Evolutionary conservation across 2,797 vertebrate species (phyloP).

Genomic region (Leptodactylus fallax): DNA sequence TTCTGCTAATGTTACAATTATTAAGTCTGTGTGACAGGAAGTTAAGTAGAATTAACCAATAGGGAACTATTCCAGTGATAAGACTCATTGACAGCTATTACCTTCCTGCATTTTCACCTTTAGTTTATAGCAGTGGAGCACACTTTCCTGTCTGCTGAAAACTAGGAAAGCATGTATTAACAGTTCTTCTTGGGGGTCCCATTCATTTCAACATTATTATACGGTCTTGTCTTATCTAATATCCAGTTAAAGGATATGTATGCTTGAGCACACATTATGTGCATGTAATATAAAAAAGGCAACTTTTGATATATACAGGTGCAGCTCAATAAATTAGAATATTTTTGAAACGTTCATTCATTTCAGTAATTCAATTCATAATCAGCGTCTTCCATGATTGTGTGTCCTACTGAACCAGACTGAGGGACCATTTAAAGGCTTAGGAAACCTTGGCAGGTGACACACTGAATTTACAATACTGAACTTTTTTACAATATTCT

Average conservation of each 20-base stretch:
- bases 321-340: too few relatives aligned
- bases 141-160: neutral
- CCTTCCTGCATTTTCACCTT: neutral
- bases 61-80: neutral
- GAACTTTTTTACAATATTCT: too few relatives aligned
- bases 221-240: neutral
- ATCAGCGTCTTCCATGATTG: too few relatives aligned
- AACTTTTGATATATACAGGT: neutral
- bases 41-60: neutral
- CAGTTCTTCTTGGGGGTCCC: neutral
- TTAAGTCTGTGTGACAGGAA: neutral
- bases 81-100: neutral
- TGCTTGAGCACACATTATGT: too few relatives aligned
- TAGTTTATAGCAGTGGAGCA: neutral
- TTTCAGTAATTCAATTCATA: too few relatives aligned
- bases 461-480: too few relatives aligned
- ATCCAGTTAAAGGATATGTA: neutral
- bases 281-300: neutral
- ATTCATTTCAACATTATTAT: neutral
- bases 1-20: neutral
- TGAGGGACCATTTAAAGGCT: too few relatives aligned
- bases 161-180: neutral
- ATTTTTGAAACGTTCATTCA: too few relatives aligned
- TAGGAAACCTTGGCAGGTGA: too few relatives aligned
- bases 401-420: too few relatives aligned